A percentile compares a stretch with the other conserved stretches of the same genome.
These are phyloP conservation scores for Phyto melanocephala DNA, from an alignment of 2,888 invertebrate species.

Conservation along the genomic window DNA sequence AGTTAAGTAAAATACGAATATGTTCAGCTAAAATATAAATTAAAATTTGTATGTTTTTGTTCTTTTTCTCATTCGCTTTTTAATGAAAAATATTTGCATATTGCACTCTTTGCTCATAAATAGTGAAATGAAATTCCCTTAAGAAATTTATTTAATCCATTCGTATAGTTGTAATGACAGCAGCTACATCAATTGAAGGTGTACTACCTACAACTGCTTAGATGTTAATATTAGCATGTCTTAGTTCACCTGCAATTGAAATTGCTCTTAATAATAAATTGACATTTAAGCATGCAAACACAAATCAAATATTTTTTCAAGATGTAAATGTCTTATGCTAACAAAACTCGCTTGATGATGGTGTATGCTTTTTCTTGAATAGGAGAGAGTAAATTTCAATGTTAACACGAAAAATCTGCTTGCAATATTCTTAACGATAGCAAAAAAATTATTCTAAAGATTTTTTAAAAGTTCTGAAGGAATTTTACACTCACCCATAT, in stretches of 20 bases:
- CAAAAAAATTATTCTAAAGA: neutral
- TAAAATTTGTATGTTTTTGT: neutral
- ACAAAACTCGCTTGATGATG: neutral
- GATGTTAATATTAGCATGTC: slow-evolving; percentile 1
- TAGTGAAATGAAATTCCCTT: slow-evolving; percentile 14
- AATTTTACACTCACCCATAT: neutral
- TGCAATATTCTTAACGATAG: too few species aligned
- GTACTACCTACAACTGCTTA: neutral
- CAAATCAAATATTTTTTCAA: slow-evolving; percentile 6
- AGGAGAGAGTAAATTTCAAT: neutral
- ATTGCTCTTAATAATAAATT: neutral
- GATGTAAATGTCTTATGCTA: neutral
- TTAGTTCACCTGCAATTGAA: neutral
- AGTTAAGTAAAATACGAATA: neutral
- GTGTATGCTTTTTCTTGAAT: neutral
- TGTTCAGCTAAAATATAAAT: neutral
- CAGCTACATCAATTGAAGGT: neutral
- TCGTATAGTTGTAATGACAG: neutral
- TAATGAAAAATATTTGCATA: slow-evolving; percentile 18
- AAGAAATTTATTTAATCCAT: slow-evolving; percentile 9
- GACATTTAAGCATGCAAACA: neutral
- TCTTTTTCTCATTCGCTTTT: neutral
- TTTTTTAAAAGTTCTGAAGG: neutral
- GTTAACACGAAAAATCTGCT: neutral
- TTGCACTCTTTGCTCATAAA: neutral